These are phyloP conservation scores for Hippocampus barbouri DNA, from an alignment of 2,113 vertebrate genomes.

Conservation along the genomic window DNA sequence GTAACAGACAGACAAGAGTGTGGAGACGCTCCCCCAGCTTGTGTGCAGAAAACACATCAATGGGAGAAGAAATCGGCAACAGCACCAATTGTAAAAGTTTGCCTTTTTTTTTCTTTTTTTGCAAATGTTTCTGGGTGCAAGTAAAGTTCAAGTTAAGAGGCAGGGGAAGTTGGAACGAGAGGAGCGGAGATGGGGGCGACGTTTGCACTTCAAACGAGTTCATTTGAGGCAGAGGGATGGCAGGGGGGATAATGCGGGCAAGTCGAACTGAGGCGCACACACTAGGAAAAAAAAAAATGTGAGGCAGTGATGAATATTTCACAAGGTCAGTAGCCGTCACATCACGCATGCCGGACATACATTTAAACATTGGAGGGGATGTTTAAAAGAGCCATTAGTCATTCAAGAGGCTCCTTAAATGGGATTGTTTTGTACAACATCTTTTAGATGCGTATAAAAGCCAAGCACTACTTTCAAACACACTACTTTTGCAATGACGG, in stretches of 20 bases:
- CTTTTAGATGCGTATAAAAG: not conserved
- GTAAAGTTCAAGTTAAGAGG: constrained; percentile 28
- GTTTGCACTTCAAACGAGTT: constrained; percentile 68
- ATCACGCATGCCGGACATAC: constrained; percentile 49
- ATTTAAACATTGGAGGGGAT: constrained; percentile 41
- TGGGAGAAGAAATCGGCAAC: constrained; percentile 39
- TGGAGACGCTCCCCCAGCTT: constrained; percentile 27
- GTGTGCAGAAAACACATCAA: constrained; percentile 25
- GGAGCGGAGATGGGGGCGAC: constrained; percentile 56
- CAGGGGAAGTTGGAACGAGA: not conserved
- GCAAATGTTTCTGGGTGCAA: constrained; percentile 38
- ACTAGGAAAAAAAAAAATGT: constrained; percentile 39
- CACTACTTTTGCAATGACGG: constrained; percentile 7
- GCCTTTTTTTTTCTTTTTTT: constrained; percentile 8
- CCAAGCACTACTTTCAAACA: constrained; percentile 7
- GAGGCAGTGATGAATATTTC: constrained; percentile 63
- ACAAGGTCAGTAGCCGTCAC: constrained; percentile 54
- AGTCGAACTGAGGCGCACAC: constrained; percentile 48
- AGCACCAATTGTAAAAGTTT: constrained; percentile 24
- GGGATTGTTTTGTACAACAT: constrained; percentile 16
- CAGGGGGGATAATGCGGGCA: constrained; percentile 42
- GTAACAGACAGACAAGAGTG: constrained; percentile 36
- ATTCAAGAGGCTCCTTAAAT: constrained; percentile 33
- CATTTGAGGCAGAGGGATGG: constrained; percentile 59
- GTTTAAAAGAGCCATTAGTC: constrained; percentile 42